These are phyloP conservation scores for Myopa testacea DNA, from an alignment of 2,888 invertebrate species.

Conservation along the genomic window DNA sequence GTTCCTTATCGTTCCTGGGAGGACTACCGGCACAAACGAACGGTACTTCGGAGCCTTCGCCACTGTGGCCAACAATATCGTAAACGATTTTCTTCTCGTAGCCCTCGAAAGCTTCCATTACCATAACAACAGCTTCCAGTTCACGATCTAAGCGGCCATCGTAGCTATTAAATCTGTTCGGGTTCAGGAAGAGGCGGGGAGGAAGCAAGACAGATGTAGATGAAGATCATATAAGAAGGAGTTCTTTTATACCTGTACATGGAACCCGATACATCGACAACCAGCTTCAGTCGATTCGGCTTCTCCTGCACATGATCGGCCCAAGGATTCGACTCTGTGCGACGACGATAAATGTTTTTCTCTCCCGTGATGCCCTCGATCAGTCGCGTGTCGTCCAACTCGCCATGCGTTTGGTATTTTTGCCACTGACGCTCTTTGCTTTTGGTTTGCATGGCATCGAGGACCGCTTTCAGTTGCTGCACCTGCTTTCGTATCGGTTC, in stretches of 20 bases:
- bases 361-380: conserved; percentile 96
- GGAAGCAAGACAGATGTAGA: no score
- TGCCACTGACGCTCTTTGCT: conserved; percentile 95
- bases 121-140: conserved; percentile 87
- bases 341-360: conserved; percentile 86
- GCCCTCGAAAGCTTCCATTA: conserved; percentile 91
- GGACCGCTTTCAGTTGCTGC: conserved; percentile 81
- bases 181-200: neutral
- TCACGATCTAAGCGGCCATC: conserved; percentile 93
- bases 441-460: conserved; percentile 90
- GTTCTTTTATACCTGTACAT: conserved; percentile 82
- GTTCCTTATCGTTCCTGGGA: conserved; percentile 88
- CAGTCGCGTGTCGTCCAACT: conserved; percentile 93
- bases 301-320: conserved; percentile 87
- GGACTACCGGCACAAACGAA: conserved; percentile 78
- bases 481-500: conserved; percentile 82
- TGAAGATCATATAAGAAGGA: neutral
- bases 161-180: conserved; percentile 87
- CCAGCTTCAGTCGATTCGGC: conserved; percentile 87
- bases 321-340: conserved; percentile 89
- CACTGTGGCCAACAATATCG: conserved; percentile 95
- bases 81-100: conserved; percentile 90
- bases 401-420: conserved; percentile 93
- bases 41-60: conserved; percentile 82
- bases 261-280: conserved; percentile 95